phyloP scores from a whole-genome alignment of 2,797 vertebrate species.

The Rallus crepitans region DNA sequence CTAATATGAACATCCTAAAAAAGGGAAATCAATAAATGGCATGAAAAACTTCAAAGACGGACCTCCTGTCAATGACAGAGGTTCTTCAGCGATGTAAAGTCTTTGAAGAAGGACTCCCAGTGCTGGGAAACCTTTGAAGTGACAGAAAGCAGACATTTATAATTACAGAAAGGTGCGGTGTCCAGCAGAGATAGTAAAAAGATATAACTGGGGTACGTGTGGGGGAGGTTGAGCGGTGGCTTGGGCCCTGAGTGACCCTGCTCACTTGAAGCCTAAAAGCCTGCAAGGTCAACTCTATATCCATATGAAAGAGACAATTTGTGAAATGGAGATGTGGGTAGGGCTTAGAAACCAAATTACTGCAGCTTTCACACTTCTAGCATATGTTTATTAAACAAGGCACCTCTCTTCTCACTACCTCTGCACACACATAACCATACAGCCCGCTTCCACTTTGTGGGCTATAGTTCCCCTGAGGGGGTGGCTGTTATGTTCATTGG shows the following conservation, averaged over 20 bases:
- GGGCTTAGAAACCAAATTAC: slow-evolving; percentile 70
- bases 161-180: slow-evolving; percentile 87
- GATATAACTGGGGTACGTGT: slow-evolving; percentile 79
- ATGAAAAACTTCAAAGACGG: slow-evolving; percentile 86
- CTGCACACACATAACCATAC: background rate
- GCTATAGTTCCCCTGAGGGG: background rate
- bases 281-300: slow-evolving; percentile 77
- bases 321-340: slow-evolving; percentile 66
- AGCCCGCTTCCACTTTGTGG: background rate
- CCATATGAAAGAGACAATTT: slow-evolving; percentile 77
- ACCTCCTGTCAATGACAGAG: slow-evolving; percentile 86
- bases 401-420: background rate
- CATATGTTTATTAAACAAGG: slow-evolving; percentile 61
- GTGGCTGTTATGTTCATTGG: background rate
- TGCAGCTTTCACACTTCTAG: slow-evolving; percentile 73
- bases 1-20: slow-evolving; percentile 85
- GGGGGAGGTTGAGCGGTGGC: slow-evolving; percentile 72
- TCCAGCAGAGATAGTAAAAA: slow-evolving; percentile 87
- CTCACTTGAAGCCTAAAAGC: slow-evolving; percentile 69
- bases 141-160: slow-evolving; percentile 88
- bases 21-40: slow-evolving; percentile 85
- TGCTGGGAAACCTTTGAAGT: slow-evolving; percentile 86
- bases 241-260: slow-evolving; percentile 78
- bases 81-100: slow-evolving; percentile 81
- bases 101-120: slow-evolving; percentile 88